A percentile compares a stretch with the other conserved stretches of the same genome.
These are phyloP conservation scores for Tyria jacobaeae DNA, from an alignment of 2,888 invertebrate genomes.

Conservation along the genomic window DNA sequence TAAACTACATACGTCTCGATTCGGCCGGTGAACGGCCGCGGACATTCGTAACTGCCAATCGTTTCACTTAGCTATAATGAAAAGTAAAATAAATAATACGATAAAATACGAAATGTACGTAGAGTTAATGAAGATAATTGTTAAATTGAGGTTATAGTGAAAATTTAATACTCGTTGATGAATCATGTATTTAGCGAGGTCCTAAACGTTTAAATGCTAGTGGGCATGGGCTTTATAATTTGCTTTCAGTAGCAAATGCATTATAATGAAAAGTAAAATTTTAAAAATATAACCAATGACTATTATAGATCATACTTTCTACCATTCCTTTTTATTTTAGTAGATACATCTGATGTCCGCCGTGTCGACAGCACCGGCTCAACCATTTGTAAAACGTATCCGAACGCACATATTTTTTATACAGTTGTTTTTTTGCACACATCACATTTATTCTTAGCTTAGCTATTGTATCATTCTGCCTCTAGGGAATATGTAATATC, in stretches of 20 bases:
- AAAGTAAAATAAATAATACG: constrained; percentile 59
- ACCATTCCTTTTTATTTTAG: constrained; percentile 54
- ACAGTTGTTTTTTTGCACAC: constrained; percentile 45
- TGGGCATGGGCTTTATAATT: constrained; percentile 44
- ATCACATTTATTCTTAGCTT: constrained; percentile 51
- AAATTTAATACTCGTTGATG: constrained; percentile 84
- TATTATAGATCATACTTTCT: constrained; percentile 45
- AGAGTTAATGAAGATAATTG: constrained; percentile 77
- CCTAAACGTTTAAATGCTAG: constrained; percentile 54
- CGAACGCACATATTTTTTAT: constrained; percentile 72
- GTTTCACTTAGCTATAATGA: constrained; percentile 70
- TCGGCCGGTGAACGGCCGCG: constrained; percentile 55
- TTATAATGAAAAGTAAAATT: constrained; percentile 8
- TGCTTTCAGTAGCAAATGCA: constrained; percentile 37
- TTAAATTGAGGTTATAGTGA: constrained; percentile 82
- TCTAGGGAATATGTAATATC: constrained; percentile 41
- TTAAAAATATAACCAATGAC: constrained; percentile 25
- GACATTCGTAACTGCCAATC: constrained; percentile 78
- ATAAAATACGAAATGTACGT: constrained; percentile 72
- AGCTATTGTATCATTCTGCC: constrained; percentile 53
- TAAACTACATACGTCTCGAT: constrained; percentile 53
- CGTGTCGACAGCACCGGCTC: constrained; percentile 27
- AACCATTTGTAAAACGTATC: constrained; percentile 49
- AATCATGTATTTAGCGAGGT: constrained; percentile 70
- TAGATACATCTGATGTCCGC: constrained; percentile 35